Conservation (phyloP, 2,888 invertebrate species). For the Chrysolina haemoptera region DNA sequence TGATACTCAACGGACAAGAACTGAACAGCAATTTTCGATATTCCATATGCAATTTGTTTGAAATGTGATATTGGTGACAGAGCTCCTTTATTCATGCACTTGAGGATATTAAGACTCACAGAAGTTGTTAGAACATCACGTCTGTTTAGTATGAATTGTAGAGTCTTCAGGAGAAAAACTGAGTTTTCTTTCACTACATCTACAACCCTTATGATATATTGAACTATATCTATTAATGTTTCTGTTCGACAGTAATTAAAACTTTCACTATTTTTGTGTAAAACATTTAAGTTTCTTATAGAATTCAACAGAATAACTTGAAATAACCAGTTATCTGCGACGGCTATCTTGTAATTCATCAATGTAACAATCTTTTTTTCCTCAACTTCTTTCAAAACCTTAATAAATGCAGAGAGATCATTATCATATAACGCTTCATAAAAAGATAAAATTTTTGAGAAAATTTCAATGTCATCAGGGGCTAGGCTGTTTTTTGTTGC, state of each 20-base stretch:
- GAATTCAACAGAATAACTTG: constrained; percentile 46
- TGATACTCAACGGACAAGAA: constrained; percentile 37
- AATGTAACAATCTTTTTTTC: neutral
- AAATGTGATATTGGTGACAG: constrained; percentile 51
- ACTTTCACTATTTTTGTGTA: constrained; percentile 27
- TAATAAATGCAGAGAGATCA: constrained; percentile 16
- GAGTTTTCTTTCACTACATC: constrained; percentile 45
- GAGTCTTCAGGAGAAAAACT: constrained; percentile 49
- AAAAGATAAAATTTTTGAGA: constrained; percentile 42
- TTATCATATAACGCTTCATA: constrained; percentile 32
- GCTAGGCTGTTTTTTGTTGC: constrained; percentile 34
- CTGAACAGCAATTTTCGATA: constrained; percentile 52
- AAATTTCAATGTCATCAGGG: constrained; percentile 43
- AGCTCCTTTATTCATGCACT: constrained; percentile 49
- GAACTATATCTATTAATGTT: constrained; percentile 22
- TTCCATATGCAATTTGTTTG: constrained; percentile 51
- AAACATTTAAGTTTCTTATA: constrained; percentile 37
- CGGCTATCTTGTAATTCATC: constrained; percentile 28
- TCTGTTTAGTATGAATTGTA: constrained; percentile 51
- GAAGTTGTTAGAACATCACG: constrained; percentile 41
- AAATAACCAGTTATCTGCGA: constrained; percentile 45
- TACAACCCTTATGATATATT: constrained; percentile 37
- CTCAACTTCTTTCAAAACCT: constrained; percentile 29
- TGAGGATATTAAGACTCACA: constrained; percentile 45
- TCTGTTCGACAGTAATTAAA: constrained; percentile 27